phyloP scores from a whole-genome alignment of 2,797 vertebrate species.

The Sphaeramia orbicularis region DNA sequence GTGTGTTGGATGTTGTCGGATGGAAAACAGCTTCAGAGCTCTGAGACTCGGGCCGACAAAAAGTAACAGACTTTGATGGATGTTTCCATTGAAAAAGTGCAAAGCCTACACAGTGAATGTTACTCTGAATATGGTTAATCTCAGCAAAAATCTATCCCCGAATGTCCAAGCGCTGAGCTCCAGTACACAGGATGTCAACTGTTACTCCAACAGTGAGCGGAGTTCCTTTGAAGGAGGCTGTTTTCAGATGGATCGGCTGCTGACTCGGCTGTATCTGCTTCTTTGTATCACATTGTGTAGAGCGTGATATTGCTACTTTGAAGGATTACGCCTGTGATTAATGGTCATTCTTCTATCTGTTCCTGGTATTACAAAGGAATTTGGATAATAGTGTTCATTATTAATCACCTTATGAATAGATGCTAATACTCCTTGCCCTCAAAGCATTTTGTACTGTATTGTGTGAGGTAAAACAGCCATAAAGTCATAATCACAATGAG shows the following conservation, averaged over 20 bases:
- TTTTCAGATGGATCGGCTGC: not conserved
- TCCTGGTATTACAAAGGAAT: not conserved
- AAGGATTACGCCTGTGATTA: not conserved
- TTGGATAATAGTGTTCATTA: not conserved
- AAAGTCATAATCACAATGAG: too few relatives aligned
- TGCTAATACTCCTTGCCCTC: not conserved
- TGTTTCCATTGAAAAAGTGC: conserved; percentile 34
- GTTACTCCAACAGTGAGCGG: not conserved
- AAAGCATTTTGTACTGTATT: not conserved
- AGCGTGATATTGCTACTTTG: not conserved
- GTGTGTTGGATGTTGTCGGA: conserved; percentile 8
- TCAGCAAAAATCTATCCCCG: conserved; percentile 11
- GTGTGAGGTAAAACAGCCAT: not conserved
- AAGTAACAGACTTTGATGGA: conserved; percentile 44
- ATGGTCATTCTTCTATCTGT: not conserved
- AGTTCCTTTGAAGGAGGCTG: conserved; percentile 4
- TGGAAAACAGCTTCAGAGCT: conserved; percentile 11
- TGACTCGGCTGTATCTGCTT: conserved; percentile 1
- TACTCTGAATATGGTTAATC: conserved; percentile 19
- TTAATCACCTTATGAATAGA: not conserved
- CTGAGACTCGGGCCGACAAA: conserved; percentile 20
- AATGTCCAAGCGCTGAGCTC: conserved; percentile 2
- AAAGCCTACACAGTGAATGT: not conserved
- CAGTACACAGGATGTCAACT: conserved; percentile 2
- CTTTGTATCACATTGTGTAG: not conserved